Evolutionary conservation across 2,797 vertebrate genomes (phyloP), one percentile per base, ranked within the genome.

Genomic region (Arctocebus calabarensis): DNA sequence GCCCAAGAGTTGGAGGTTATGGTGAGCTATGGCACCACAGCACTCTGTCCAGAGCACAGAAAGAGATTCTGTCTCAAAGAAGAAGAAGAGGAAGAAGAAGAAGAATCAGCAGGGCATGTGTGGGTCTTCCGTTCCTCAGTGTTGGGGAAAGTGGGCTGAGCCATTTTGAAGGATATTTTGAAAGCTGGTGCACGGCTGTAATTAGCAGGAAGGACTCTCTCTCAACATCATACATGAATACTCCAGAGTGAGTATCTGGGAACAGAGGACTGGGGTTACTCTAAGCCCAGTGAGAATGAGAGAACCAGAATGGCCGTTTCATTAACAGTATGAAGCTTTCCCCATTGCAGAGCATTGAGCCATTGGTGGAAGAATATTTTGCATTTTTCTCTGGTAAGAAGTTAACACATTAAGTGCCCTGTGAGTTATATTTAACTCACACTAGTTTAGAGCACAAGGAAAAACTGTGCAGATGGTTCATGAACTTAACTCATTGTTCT

Each of bases 161-260:
- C 19, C n/a, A 74, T 7, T 62, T 48, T 8, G n/a, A 71, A 86
- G 7, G 14, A 59, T 45, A 7, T 40, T 64, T 82, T 45, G 7
- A 68, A 90, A 84, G 37, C 17, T 48, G 20, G 3, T 11, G 5
- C 48, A 25, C 0, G 17, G 29, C 13, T 32, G 20, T 37, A 22
- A 83, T 27, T 12, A 68, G 23, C 23, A 75, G 57, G 73, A 79
- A 64, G 27, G n/a, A 75, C 3, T 83, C 27, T 5, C 0, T 5
- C 13, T 61, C 3, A 0, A 5, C 1, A 7, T 12, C 43, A 55
- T 16, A 29, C 0, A 55, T 17, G 3, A 14, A 4, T 7, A 0
- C 17, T 27, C 7, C 29, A 34, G 32, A 74, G 40, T 16, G 32
- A 52, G 5, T 10, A 14, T 5, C 2, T 1, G 40, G 32, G 48